Conservation (phyloP, 2,888 invertebrate species). For the Cosmia trapezina region DNA sequence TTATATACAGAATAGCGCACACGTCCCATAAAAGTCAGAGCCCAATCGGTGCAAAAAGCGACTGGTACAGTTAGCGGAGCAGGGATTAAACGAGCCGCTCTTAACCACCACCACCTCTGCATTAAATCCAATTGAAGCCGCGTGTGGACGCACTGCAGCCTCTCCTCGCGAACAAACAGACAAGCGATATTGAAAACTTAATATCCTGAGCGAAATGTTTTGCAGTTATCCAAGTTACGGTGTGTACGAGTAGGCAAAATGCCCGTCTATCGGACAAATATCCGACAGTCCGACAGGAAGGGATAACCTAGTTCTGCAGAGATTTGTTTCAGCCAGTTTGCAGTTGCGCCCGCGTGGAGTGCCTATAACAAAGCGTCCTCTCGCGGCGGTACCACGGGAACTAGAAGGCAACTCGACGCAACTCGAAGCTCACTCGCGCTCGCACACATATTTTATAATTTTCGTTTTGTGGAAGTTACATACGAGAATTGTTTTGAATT, state of each 20-base stretch:
- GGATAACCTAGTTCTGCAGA: conserved; percentile 72
- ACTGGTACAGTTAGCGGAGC: conserved; percentile 4
- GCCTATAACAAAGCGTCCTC: conserved; percentile 65
- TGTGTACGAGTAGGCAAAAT: conserved; percentile 60
- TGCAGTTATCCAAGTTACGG: conserved; percentile 60
- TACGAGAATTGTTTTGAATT: neutral
- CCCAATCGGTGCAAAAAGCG: conserved; percentile 16
- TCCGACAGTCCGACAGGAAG: conserved; percentile 71
- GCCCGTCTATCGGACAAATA: conserved; percentile 69
- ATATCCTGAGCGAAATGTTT: conserved; percentile 69
- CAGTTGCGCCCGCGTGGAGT: conserved; percentile 65
- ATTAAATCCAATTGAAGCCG: conserved; percentile 47
- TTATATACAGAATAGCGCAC: neutral
- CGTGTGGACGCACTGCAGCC: conserved; percentile 6
- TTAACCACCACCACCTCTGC: conserved; percentile 24
- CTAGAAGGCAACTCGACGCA: conserved; percentile 15
- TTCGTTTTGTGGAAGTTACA: neutral
- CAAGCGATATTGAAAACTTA: conserved; percentile 72
- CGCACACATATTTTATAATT: neutral
- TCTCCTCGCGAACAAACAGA: conserved; percentile 36
- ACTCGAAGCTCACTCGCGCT: neutral
- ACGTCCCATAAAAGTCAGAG: conserved; percentile 2
- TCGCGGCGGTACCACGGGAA: conserved; percentile 39
- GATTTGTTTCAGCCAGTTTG: conserved; percentile 76
- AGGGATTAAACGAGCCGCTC: conserved; percentile 28